A percentile compares a stretch with the other conserved stretches of the same genome.
Evolutionary conservation across 2,888 invertebrate genomes (phyloP).

Genomic region (Mythimna loreyi): DNA sequence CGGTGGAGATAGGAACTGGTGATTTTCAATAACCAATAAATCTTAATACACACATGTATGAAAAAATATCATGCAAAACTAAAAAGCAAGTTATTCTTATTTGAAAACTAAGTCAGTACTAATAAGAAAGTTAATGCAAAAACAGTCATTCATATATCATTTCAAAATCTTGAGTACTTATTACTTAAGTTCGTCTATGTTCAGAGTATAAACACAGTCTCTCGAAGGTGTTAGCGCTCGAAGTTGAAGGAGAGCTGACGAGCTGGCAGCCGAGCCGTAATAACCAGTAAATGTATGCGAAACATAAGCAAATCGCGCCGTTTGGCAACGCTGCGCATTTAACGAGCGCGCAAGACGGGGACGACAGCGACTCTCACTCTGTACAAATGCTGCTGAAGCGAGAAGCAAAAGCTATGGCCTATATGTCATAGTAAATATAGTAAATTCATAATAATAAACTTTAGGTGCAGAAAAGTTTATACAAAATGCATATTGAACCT

Average conservation of each 20-base stretch:
- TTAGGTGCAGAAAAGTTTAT: background rate
- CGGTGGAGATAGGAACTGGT: background rate
- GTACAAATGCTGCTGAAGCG: background rate
- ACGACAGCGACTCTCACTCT: constrained; percentile 6
- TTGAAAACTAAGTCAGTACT: too few relatives aligned
- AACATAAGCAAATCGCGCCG: constrained; percentile 47
- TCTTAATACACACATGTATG: too few relatives aligned
- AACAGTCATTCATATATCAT: background rate
- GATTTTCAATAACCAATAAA: background rate
- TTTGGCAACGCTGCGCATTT: constrained; percentile 38
- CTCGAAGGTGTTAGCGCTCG: constrained; percentile 11
- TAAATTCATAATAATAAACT: background rate
- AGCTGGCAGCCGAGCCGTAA: constrained; percentile 31
- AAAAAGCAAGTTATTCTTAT: background rate
- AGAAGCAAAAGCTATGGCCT: background rate
- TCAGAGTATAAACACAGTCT: background rate
- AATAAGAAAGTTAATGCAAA: background rate
- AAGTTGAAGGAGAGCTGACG: constrained; percentile 16
- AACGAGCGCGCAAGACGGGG: constrained; percentile 8
- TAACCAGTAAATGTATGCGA: constrained; percentile 43
- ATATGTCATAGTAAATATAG: too few relatives aligned
- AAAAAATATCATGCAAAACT: background rate
- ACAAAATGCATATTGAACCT: background rate
- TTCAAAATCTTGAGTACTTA: too few relatives aligned
- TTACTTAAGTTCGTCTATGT: background rate